These are phyloP conservation scores for Bombus ignitus DNA, from an alignment of 1,140 invertebrate genomes.

Conservation along the genomic window DNA sequence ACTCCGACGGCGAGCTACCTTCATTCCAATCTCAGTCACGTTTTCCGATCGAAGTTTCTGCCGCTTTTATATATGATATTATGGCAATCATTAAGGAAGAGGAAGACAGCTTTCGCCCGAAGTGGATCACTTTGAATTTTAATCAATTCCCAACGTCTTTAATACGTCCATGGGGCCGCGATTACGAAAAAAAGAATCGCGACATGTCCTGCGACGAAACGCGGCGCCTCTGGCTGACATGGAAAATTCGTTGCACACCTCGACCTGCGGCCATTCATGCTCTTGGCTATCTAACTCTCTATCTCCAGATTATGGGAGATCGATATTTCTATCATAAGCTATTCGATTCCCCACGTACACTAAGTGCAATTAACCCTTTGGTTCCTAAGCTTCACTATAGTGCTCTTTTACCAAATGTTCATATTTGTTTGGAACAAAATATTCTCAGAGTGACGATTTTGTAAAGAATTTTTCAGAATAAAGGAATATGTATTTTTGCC, in stretches of 20 bases:
- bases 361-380: neutral
- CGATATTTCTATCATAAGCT: conserved; percentile 40
- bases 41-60: conserved; percentile 34
- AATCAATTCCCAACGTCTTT: conserved; percentile 44
- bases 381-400: neutral
- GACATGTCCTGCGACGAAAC: neutral
- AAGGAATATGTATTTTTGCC: no score
- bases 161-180: conserved; percentile 2
- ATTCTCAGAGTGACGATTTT: no score
- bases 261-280: neutral
- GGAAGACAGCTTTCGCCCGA: conserved; percentile 37
- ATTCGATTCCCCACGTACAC: neutral
- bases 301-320: neutral
- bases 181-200: neutral
- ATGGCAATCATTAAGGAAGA: conserved; percentile 56
- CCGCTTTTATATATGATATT: conserved; percentile 57
- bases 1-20: neutral
- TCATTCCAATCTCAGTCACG: conserved; percentile 63
- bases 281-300: neutral
- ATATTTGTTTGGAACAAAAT: neutral
- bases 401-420: neutral
- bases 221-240: neutral
- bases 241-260: conserved; percentile 37
- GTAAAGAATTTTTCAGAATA: no score
- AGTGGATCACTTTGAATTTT: conserved; percentile 67